phyloP scores from a whole-genome alignment of 2,113 vertebrate species.

The Chloebia gouldiae region DNA sequence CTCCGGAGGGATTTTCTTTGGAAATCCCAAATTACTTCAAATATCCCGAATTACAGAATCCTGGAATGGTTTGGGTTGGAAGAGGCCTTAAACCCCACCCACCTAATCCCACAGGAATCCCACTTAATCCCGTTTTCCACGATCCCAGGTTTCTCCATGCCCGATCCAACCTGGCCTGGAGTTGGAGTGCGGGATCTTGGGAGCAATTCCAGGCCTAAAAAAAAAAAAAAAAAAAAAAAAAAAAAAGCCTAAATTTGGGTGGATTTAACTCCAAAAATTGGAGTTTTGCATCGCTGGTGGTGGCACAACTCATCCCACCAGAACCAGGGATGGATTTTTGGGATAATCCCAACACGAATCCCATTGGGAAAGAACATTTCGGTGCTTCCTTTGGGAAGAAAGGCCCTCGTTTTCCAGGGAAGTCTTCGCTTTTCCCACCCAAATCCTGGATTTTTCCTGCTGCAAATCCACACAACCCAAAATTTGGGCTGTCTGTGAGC shows the following conservation, averaged over 20 bases:
- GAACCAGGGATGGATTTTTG: background rate
- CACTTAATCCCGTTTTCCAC: too few relatives aligned
- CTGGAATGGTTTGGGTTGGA: background rate
- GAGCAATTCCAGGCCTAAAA: background rate
- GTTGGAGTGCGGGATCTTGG: background rate
- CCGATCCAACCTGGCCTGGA: background rate
- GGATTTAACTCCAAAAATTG: background rate
- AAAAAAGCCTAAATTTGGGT: background rate
- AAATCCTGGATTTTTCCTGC: background rate
- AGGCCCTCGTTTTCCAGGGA: background rate
- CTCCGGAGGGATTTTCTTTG: accelerated
- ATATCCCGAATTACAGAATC: background rate
- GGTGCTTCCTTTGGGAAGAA: background rate
- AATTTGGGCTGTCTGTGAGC: background rate
- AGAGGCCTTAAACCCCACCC: background rate
- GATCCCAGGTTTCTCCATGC: background rate
- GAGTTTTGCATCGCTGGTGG: accelerated
- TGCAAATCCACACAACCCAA: background rate
- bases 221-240: too few relatives aligned
- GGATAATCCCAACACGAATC: background rate
- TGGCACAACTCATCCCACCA: accelerated
- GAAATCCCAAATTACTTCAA: background rate
- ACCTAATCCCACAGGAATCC: background rate
- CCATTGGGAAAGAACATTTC: background rate
- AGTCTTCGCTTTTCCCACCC: background rate